These are phyloP conservation scores for Gasterosteus nipponicus DNA, from an alignment of 2,113 vertebrate genomes.

Conservation along the genomic window DNA sequence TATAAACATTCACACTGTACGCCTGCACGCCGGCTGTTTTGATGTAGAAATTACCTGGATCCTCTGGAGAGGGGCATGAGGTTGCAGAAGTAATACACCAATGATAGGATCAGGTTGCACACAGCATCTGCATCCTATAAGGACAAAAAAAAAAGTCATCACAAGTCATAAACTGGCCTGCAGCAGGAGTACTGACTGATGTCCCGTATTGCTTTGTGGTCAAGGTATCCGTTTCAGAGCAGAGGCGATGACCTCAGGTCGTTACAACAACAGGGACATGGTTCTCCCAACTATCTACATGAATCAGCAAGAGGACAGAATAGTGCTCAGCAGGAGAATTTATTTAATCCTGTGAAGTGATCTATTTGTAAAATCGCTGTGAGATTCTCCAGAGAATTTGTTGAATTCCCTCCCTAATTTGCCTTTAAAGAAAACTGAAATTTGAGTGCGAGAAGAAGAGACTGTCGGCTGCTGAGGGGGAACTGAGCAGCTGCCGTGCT, in stretches of 20 bases:
- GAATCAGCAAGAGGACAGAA: background rate
- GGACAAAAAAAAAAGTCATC: conserved; percentile 17
- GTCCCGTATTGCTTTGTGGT: background rate
- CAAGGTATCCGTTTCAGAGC: conserved; percentile 5
- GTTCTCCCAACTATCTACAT: background rate
- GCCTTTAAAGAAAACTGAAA: background rate
- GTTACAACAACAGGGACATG: conserved; percentile 2
- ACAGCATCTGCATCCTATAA: conserved; percentile 93
- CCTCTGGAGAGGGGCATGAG: conserved; percentile 98
- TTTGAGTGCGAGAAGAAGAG: background rate
- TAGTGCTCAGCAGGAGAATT: background rate
- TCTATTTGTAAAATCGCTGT: background rate
- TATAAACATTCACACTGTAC: background rate
- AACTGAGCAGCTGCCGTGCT: background rate
- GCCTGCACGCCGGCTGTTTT: background rate
- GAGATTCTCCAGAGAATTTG: background rate
- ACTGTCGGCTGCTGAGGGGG: background rate
- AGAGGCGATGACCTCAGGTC: background rate
- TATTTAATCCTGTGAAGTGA: background rate
- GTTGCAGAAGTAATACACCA: conserved; percentile 99
- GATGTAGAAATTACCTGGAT: conserved; percentile 85
- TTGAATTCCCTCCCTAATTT: background rate
- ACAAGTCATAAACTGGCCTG: background rate
- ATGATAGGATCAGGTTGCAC: conserved; percentile 94
- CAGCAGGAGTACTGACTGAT: background rate